Percentiles rank a stretch among this genome's conserved stretches.
phyloP scores from a whole-genome alignment of 2,113 vertebrate species.

The Salvator merianae region DNA sequence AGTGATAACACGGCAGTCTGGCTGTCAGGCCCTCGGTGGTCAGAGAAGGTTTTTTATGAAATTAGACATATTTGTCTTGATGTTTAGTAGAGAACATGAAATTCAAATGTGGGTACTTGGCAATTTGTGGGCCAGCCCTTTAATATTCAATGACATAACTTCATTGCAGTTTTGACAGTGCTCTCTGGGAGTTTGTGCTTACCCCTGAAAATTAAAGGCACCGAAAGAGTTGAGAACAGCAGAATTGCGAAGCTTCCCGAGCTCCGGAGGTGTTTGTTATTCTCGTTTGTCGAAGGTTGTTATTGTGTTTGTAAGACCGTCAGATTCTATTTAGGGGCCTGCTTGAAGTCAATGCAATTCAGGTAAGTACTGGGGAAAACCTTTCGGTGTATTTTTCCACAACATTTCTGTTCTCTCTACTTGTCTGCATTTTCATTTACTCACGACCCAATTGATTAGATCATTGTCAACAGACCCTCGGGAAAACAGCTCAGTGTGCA shows the following conservation, averaged over 20 bases:
- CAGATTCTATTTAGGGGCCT: conserved; percentile 80
- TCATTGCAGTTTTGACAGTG: conserved; percentile 83
- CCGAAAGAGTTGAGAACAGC: conserved; percentile 84
- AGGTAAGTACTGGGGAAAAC: conserved; percentile 70
- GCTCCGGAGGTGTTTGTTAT: conserved; percentile 82
- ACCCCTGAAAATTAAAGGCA: conserved; percentile 84
- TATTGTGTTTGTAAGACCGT: conserved; percentile 85
- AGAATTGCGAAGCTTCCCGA: conserved; percentile 79
- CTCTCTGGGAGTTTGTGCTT: conserved; percentile 81
- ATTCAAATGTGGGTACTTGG: conserved; percentile 82
- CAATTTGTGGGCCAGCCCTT: conserved; percentile 73
- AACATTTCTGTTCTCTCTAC: conserved; percentile 30
- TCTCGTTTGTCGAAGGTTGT: conserved; percentile 83
- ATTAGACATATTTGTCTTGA: conserved; percentile 85
- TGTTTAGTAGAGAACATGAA: conserved; percentile 82
- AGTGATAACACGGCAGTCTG: conserved; percentile 43
- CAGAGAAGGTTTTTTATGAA: conserved; percentile 74
- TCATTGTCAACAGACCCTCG: conserved; percentile 52
- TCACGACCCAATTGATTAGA: conserved; percentile 51
- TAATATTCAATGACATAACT: conserved; percentile 87
- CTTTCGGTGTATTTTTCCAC: conserved; percentile 34
- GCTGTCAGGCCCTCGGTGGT: conserved; percentile 71
- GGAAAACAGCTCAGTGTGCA: conserved; percentile 36
- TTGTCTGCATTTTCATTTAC: conserved; percentile 66
- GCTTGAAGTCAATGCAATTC: conserved; percentile 72